phyloP scores from a whole-genome alignment of 2,888 invertebrate species.

The Alsophila aescularia region DNA sequence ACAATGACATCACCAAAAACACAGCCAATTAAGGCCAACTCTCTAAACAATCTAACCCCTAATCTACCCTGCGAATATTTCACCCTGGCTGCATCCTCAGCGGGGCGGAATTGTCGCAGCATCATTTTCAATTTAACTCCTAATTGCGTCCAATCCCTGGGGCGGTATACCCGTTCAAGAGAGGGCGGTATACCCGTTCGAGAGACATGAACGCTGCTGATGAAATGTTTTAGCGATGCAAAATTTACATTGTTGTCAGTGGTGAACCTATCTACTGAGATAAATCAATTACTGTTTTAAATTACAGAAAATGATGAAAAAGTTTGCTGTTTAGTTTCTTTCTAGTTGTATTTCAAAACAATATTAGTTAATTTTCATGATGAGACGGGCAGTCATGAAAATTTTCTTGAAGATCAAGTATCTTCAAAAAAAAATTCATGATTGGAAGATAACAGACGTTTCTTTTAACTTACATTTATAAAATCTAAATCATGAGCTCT shows the following conservation, averaged over 20 bases:
- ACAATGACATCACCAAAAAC: background rate
- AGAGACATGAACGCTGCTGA: conserved; percentile 2
- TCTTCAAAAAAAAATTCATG: no score
- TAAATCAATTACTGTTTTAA: no score
- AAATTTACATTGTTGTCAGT: background rate
- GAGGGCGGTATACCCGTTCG: background rate
- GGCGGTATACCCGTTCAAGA: no score
- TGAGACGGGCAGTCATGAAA: no score
- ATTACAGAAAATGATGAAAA: no score
- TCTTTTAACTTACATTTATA: no score
- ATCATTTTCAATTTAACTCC: conserved; percentile 56
- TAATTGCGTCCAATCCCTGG: conserved; percentile 47
- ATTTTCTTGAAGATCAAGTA: no score
- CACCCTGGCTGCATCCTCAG: conserved; percentile 11
- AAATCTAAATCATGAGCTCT: no score
- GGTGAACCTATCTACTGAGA: background rate
- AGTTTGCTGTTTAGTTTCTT: no score
- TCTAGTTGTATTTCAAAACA: no score
- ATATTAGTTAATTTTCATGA: no score
- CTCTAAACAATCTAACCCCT: conserved; percentile 2
- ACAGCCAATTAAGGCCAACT: background rate
- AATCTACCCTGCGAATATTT: conserved; percentile 14
- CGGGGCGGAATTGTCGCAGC: conserved; percentile 34
- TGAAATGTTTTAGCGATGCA: background rate
- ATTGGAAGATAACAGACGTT: no score